A percentile compares a stretch with the other conserved stretches of the same genome.
Evolutionary conservation across 2,113 vertebrate species (phyloP).

Genomic region (Marmota monax): DNA sequence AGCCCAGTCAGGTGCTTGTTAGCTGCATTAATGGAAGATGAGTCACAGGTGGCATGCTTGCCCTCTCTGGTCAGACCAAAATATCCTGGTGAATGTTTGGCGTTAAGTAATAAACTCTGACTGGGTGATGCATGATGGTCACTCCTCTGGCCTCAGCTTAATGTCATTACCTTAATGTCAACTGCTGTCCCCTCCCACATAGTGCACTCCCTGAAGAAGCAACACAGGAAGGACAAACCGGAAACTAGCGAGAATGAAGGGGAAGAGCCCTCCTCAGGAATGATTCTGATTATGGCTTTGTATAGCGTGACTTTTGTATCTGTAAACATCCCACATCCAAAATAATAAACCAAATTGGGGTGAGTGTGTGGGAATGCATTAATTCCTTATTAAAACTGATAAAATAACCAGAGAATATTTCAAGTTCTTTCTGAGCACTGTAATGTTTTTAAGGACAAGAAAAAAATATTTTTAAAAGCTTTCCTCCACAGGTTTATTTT

Average conservation of each 20-base stretch:
- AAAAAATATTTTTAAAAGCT: neutral
- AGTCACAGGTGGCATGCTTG: constrained; percentile 46
- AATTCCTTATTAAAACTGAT: neutral
- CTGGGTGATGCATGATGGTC: neutral
- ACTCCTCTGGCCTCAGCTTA: neutral
- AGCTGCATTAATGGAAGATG: neutral
- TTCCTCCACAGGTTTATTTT: neutral
- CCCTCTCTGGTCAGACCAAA: neutral
- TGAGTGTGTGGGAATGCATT: neutral
- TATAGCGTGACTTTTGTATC: neutral
- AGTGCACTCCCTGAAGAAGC: neutral
- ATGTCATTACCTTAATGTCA: constrained; percentile 17
- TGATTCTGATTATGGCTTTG: neutral
- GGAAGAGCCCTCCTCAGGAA: too few species aligned
- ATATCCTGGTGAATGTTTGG: constrained; percentile 38
- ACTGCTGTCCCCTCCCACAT: neutral
- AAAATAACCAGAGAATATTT: neutral
- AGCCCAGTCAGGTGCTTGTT: neutral
- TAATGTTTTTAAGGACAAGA: neutral
- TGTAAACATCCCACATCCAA: neutral
- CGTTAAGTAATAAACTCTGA: neutral
- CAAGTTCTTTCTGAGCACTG: neutral
- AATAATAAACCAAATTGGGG: neutral
- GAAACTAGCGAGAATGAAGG: neutral
- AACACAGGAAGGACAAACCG: neutral